These are phyloP conservation scores for Tokudaia tokunoshimensis DNA, from an alignment of 2,797 vertebrate species.

Conservation along the genomic window DNA sequence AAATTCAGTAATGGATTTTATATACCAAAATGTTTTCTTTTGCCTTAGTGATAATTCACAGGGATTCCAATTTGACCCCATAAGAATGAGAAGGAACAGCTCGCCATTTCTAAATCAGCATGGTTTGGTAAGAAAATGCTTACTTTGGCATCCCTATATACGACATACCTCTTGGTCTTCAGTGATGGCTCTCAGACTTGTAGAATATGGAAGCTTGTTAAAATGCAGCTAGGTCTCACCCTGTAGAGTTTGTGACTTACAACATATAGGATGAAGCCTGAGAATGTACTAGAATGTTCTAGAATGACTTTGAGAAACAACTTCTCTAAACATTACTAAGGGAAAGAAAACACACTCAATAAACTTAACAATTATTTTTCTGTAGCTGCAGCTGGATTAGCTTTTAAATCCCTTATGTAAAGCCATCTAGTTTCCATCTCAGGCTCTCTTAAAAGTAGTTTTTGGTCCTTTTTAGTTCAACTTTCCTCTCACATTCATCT, in stretches of 20 bases:
- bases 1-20: conserved; percentile 30
- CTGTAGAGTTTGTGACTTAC: background rate
- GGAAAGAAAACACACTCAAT: conserved; percentile 20
- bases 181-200: conserved; percentile 39
- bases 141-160: background rate
- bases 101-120: conserved; percentile 91
- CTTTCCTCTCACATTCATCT: conserved; percentile 44
- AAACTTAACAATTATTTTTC: conserved; percentile 7
- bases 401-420: conserved; percentile 36
- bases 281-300: conserved; percentile 38
- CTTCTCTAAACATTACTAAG: conserved; percentile 61
- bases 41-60: conserved; percentile 91
- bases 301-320: conserved; percentile 58
- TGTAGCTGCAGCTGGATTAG: conserved; percentile 62
- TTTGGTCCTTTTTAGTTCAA: conserved; percentile 56
- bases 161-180: conserved; percentile 32
- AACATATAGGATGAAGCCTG: background rate
- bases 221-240: background rate
- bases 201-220: conserved; percentile 3
- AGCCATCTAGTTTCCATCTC: conserved; percentile 56
- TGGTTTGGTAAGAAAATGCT: conserved; percentile 89
- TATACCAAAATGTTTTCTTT: conserved; percentile 80
- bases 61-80: conserved; percentile 91
- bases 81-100: conserved; percentile 93
- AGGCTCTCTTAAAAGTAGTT: conserved; percentile 55